Conservation (phyloP, 2,888 invertebrate species). For the Odontocolon sp. region DNA sequence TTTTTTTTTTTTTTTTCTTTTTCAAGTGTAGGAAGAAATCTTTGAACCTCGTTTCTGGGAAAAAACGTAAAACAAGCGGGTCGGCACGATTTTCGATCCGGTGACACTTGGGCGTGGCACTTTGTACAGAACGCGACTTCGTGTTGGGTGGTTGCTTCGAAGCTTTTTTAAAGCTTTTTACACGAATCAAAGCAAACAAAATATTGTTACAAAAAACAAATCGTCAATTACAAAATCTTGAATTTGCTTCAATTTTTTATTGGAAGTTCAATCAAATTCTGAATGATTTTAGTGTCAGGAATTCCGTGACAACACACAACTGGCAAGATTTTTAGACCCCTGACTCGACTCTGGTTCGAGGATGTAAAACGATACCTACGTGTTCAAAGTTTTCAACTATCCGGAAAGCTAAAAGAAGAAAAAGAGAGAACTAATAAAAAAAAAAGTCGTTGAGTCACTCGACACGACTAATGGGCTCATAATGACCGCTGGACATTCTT, state of each 20-base stretch:
- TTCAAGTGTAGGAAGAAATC: not conserved
- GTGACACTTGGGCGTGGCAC: constrained; percentile 60
- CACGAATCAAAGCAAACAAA: not conserved
- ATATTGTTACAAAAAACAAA: not conserved
- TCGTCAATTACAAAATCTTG: no score
- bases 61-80: constrained; percentile 68
- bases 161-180: constrained; percentile 6
- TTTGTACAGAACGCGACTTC: constrained; percentile 20
- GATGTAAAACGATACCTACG: constrained; percentile 54
- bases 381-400: constrained; percentile 2
- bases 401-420: not conserved
- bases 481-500: constrained; percentile 67
- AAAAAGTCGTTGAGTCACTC: constrained; percentile 22
- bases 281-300: constrained; percentile 32
- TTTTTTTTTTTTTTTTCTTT: no score
- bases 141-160: constrained; percentile 62
- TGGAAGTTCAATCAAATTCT: constrained; percentile 5
- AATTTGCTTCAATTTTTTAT: not conserved
- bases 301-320: constrained; percentile 43
- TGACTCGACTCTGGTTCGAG: constrained; percentile 17
- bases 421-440: not conserved
- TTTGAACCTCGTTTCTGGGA: constrained; percentile 63
- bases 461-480: constrained; percentile 71
- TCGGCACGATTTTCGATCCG: constrained; percentile 56
- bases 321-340: constrained; percentile 36